These are phyloP conservation scores for Ceuthmochares aereus DNA, from an alignment of 2,113 vertebrate genomes.

Conservation along the genomic window DNA sequence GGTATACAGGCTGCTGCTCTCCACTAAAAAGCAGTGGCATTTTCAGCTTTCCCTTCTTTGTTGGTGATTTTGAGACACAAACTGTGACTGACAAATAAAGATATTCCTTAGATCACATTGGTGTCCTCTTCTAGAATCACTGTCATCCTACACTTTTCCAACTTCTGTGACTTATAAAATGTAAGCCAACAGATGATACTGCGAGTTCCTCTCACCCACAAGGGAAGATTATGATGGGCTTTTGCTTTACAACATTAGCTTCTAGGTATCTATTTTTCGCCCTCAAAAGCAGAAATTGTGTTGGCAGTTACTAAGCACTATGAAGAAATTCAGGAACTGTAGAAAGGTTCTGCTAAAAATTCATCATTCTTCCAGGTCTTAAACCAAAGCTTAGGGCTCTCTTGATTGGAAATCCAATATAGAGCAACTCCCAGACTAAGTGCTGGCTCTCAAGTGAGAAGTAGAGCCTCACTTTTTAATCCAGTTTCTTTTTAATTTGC, in stretches of 20 bases:
- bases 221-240: neutral
- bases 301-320: neutral
- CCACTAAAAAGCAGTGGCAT: neutral
- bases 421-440: neutral
- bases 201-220: fast-evolving
- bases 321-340: neutral
- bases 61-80: neutral
- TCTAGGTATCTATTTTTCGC: neutral
- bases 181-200: neutral
- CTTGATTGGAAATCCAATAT: neutral
- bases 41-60: neutral
- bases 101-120: neutral
- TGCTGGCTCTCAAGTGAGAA: neutral
- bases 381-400: neutral
- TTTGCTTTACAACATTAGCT: neutral
- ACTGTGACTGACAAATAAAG: neutral
- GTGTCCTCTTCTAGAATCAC: neutral
- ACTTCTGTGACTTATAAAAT: neutral
- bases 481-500: neutral
- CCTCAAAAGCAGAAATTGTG: neutral
- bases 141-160: neutral
- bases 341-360: neutral
- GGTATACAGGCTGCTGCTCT: neutral
- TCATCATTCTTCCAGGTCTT: neutral
- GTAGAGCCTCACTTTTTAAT: neutral